Percentiles rank a stretch among this genome's conserved stretches.
Evolutionary conservation across 2,113 vertebrate species (phyloP).

Genomic region (Corvus moneduloides): DNA sequence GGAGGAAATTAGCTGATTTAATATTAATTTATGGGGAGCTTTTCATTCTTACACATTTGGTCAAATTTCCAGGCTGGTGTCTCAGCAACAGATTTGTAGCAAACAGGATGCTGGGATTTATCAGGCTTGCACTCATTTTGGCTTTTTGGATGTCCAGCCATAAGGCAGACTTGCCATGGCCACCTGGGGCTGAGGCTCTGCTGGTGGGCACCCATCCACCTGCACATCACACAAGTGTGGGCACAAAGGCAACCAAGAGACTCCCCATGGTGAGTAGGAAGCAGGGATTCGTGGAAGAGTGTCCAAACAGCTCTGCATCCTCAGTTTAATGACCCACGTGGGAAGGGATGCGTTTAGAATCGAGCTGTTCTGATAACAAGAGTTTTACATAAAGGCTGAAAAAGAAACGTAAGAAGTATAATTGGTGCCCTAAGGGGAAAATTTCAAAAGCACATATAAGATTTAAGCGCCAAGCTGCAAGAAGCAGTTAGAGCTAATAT

Average conservation of each 20-base stretch:
- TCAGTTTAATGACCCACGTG: not conserved
- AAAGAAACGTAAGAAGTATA: not conserved
- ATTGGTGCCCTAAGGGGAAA: not conserved
- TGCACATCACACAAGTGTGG: not conserved
- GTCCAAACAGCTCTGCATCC: not conserved
- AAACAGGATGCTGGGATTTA: not conserved
- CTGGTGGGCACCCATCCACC: not conserved
- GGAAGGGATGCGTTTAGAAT: not conserved
- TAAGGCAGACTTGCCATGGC: not conserved
- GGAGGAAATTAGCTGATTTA: not conserved
- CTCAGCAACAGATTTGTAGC: not conserved
- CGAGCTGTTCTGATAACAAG: not conserved
- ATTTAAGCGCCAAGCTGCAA: not conserved
- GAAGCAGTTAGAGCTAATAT: not conserved
- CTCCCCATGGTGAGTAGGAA: not conserved
- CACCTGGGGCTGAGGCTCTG: not conserved
- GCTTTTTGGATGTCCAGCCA: not conserved
- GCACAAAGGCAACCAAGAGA: not conserved
- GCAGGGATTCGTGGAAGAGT: not conserved
- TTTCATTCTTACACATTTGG: not conserved
- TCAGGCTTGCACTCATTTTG: not conserved
- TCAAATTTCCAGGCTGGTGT: not conserved
- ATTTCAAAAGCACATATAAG: not conserved
- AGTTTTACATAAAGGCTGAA: not conserved
- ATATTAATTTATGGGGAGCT: not conserved